These are phyloP conservation scores for Tricholaema leucomelas DNA, from an alignment of 2,113 vertebrate species.

Conservation along the genomic window DNA sequence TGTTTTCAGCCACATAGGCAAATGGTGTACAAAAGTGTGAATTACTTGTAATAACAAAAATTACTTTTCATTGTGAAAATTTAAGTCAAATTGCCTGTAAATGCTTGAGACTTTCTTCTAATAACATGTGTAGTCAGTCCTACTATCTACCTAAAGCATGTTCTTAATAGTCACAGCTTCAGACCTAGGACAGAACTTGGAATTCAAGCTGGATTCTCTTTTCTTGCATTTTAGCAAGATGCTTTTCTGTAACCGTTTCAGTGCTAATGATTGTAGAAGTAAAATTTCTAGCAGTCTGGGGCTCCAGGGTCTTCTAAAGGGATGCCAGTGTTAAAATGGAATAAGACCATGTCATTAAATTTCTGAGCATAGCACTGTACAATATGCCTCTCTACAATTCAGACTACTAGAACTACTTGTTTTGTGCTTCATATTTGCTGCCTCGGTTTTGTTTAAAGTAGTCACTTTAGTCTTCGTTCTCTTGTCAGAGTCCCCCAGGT, in stretches of 20 bases:
- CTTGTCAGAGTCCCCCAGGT: background rate
- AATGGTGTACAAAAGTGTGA: background rate
- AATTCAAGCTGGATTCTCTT: background rate
- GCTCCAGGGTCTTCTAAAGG: background rate
- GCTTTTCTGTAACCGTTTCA: background rate
- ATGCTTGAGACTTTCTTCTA: background rate
- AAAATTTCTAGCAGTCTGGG: background rate
- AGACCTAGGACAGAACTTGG: background rate
- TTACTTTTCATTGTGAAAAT: background rate
- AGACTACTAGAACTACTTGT: background rate
- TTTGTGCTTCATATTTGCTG: background rate
- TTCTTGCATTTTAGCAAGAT: background rate
- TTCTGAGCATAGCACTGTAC: background rate
- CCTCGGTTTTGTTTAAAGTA: background rate
- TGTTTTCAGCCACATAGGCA: background rate
- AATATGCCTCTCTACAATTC: background rate
- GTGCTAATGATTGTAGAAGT: background rate
- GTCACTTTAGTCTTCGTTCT: background rate
- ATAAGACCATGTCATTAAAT: background rate
- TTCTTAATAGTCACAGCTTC: background rate
- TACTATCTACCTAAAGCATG: rapidly evolving
- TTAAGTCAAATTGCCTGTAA: background rate
- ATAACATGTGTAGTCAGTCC: rapidly evolving
- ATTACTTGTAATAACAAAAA: background rate
- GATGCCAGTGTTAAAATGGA: background rate